Conservation (phyloP, 1,140 invertebrate genomes). For the Diachasma alloeum region DNA sequence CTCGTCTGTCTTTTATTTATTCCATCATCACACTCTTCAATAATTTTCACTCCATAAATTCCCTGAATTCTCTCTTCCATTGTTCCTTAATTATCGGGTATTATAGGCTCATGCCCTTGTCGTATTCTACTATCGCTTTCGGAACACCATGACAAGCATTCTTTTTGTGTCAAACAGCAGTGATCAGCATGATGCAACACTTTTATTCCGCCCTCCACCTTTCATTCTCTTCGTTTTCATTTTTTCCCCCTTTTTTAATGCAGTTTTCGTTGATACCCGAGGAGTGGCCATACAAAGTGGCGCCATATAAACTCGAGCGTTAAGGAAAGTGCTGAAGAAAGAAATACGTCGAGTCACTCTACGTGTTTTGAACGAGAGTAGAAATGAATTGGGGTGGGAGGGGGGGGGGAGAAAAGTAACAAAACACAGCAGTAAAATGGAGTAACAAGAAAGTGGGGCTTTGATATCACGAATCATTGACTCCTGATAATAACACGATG, state of each 20-base stretch:
- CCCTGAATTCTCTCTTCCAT: background rate
- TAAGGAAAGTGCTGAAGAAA: background rate
- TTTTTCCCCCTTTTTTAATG: slow-evolving; percentile 43
- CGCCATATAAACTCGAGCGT: slow-evolving; percentile 3
- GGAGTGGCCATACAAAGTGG: slow-evolving; percentile 5
- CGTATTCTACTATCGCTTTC: slow-evolving; percentile 11
- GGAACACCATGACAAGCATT: background rate
- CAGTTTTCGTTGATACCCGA: slow-evolving; percentile 35
- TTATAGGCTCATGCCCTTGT: slow-evolving; percentile 5
- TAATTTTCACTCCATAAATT: background rate
- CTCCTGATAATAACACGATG: background rate
- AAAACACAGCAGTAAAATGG: background rate
- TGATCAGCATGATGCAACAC: slow-evolving; percentile 44
- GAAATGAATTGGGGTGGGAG: background rate
- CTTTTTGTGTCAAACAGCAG: slow-evolving; percentile 19
- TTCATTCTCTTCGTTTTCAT: background rate
- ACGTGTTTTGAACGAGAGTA: background rate
- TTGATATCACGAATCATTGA: slow-evolving; percentile 17
- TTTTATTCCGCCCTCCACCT: slow-evolving; percentile 36
- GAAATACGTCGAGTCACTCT: slow-evolving; percentile 14
- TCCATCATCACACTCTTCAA: background rate
- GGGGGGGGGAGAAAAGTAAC: background rate
- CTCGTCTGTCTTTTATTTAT: background rate
- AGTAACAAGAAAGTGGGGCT: background rate
- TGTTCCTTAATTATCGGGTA: slow-evolving; percentile 8